Evolutionary conservation across 1,140 invertebrate genomes (phyloP).

Genomic region (Drosophila mauritiana): DNA sequence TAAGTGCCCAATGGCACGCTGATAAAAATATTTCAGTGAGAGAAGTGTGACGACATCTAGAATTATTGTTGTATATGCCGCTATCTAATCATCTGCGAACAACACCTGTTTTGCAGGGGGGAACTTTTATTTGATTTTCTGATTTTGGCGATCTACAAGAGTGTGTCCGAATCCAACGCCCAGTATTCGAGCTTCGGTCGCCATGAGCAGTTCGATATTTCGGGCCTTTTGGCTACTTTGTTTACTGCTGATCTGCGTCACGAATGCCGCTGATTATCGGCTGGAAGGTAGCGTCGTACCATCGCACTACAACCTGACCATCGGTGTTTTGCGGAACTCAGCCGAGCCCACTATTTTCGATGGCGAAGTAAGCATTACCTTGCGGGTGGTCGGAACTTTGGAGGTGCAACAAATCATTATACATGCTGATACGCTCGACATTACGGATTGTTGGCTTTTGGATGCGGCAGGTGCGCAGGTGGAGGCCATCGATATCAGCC

Average conservation of each 20-base stretch:
- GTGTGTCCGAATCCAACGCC: conserved; percentile 5
- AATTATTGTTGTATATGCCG: neutral
- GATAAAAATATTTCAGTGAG: neutral
- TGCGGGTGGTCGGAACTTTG: conserved; percentile 59
- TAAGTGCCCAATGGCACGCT: neutral
- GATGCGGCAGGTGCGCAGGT: conserved; percentile 21
- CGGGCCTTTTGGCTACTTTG: conserved; percentile 21
- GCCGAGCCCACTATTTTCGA: conserved; percentile 85
- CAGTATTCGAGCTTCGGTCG: conserved; percentile 41
- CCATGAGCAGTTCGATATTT: conserved; percentile 36
- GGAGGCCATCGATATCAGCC: conserved; percentile 24
- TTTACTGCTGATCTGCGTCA: conserved; percentile 13
- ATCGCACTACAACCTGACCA: conserved; percentile 87
- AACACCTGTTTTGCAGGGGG: conserved; percentile 32
- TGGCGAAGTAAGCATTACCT: conserved; percentile 86
- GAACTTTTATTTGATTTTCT: conserved; percentile 28
- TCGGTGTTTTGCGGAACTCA: conserved; percentile 85
- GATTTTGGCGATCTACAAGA: conserved; percentile 1
- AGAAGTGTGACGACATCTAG: conserved; percentile 23
- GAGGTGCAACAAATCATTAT: conserved; percentile 86
- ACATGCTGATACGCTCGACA: conserved; percentile 85
- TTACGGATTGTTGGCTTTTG: conserved; percentile 34
- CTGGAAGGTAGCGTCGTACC: conserved; percentile 84
- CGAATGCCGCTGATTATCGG: conserved; percentile 46
- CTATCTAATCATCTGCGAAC: conserved; percentile 52